These are phyloP conservation scores for Hydrotaea cyrtoneurina DNA, from an alignment of 2,888 invertebrate species.

Conservation along the genomic window DNA sequence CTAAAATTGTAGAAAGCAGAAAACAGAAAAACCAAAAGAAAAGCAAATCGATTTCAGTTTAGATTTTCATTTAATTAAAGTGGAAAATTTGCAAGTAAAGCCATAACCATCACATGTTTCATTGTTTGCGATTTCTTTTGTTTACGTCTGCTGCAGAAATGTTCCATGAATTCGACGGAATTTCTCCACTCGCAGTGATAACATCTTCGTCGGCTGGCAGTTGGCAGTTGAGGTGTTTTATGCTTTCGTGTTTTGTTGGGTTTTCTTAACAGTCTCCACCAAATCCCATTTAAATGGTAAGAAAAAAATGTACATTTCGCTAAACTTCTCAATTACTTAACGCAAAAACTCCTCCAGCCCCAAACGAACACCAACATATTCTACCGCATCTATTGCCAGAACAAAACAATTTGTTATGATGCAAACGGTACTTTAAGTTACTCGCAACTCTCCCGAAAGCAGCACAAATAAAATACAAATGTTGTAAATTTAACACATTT, in stretches of 20 bases:
- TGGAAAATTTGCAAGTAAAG: slow-evolving; percentile 55
- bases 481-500: neutral
- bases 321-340: slow-evolving; percentile 32
- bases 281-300: neutral
- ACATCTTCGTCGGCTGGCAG: neutral
- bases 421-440: neutral
- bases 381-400: neutral
- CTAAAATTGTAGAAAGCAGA: neutral
- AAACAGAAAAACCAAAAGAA: too few species aligned
- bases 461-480: neutral
- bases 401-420: slow-evolving; percentile 2
- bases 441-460: neutral
- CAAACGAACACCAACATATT: neutral
- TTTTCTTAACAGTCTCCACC: neutral
- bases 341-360: neutral
- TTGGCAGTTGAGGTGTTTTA: neutral
- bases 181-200: neutral
- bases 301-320: neutral
- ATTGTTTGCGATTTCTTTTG: neutral
- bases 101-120: slow-evolving; percentile 26
- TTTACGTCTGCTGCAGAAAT: neutral
- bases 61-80: neutral
- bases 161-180: neutral
- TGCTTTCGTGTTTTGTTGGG: neutral
- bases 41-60: neutral